A percentile compares a stretch with the other conserved stretches of the same genome.
phyloP scores from a whole-genome alignment of 2,888 invertebrate genomes.

The Dione vanillae region DNA sequence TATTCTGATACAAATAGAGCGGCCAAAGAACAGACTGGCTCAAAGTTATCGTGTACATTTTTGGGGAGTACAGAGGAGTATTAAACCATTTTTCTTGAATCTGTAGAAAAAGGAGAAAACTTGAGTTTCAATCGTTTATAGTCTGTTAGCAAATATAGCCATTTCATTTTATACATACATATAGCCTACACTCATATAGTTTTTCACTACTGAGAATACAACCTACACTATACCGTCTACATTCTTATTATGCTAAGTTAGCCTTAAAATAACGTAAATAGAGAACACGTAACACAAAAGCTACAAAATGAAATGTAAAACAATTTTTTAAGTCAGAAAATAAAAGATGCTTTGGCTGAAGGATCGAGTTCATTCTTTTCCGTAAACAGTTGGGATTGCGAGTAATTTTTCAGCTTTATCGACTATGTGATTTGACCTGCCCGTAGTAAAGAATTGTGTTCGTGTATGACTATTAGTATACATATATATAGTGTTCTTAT shows the following conservation, averaged over 20 bases:
- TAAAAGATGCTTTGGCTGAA: conserved; percentile 29
- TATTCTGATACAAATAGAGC: no score
- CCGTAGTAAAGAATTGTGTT: neutral
- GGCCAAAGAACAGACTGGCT: neutral
- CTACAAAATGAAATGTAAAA: conserved; percentile 26
- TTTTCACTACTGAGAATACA: neutral
- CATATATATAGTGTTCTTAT: no score
- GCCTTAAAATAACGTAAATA: neutral
- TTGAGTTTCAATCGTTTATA: neutral
- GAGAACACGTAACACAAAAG: neutral
- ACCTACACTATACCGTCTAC: neutral
- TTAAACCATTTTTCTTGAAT: neutral
- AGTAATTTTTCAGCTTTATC: conserved; percentile 37
- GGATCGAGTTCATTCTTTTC: conserved; percentile 41
- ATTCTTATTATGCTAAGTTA: neutral
- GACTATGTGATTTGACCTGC: conserved; percentile 23
- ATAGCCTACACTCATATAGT: no score
- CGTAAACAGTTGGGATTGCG: conserved; percentile 38
- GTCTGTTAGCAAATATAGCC: no score
- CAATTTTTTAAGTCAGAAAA: conserved; percentile 27
- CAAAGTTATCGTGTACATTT: neutral
- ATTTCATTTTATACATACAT: no score
- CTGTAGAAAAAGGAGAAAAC: neutral
- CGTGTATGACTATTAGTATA: neutral
- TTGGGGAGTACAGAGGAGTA: neutral